Conservation (phyloP, 2,888 invertebrate species). For the Nephrotoma guestfalica region DNA sequence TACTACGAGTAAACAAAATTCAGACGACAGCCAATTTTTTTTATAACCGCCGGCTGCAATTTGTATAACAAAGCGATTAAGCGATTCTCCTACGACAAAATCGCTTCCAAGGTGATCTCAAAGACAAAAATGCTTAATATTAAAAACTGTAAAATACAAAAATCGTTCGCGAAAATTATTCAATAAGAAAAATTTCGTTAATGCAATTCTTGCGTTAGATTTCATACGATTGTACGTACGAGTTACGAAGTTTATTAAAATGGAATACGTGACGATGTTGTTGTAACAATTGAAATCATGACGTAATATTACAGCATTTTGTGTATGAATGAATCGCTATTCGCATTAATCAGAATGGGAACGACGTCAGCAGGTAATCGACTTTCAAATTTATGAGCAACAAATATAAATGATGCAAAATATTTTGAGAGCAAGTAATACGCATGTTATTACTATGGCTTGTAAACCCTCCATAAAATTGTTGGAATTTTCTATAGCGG, state of each 20-base stretch:
- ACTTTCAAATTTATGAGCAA: neutral
- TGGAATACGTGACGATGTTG: neutral
- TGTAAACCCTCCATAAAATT: neutral
- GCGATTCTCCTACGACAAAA: neutral
- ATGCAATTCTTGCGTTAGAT: neutral
- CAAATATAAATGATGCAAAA: neutral
- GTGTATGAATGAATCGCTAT: neutral
- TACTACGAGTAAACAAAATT: neutral
- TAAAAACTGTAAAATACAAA: neutral
- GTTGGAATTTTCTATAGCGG: neutral
- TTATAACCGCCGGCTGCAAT: neutral
- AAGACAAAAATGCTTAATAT: neutral
- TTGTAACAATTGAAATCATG: neutral
- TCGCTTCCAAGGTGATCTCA: neutral
- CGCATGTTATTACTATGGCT: neutral
- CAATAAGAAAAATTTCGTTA: neutral
- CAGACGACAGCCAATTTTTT: neutral
- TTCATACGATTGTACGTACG: neutral
- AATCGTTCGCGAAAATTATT: neutral
- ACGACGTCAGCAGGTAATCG: neutral
- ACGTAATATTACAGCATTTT: neutral
- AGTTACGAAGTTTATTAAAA: neutral
- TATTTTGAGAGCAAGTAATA: neutral
- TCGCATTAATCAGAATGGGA: neutral
- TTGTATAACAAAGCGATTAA: neutral